Evolutionary conservation across 2,113 vertebrate species (phyloP), one percentile per base, ranked within the genome.

Genomic region (Cynopterus brachyotis): DNA sequence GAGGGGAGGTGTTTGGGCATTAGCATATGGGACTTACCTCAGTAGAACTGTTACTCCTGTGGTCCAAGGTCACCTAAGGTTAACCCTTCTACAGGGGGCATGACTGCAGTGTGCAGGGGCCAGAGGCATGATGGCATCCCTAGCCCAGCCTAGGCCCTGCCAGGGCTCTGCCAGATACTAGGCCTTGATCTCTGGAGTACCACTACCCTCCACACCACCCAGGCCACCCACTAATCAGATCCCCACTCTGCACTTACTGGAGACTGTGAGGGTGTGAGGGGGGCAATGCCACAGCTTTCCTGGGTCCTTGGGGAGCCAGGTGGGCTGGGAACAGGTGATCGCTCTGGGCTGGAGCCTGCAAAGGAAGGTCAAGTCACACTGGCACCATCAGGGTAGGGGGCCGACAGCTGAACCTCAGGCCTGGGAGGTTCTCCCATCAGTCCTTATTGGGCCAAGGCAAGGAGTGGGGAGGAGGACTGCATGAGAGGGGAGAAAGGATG

Each of bases 261-360:
- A 0, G 99, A 99, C 91, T 99, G 99, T 0, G 99, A 99, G 0
- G 99, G 99, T 0, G 99, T 99, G 97, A 99, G 98, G 0, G 99
- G 99, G 4, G 99, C 99, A 37, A 99, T 99, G 98, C 98, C 98
- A 96, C 99, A 99, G 98, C 99, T 99, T 32, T 99, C 99, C 10
- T 96, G 97, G 0, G 93, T 98, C 50, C 98, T 98, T 0, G 99
- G 98, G 47, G 99, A 99, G 81, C 98, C 97, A 0, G 99, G 98
- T 0, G 99, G 99, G 76, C 98, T 99, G 0, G 99, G 98, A 0
- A 99, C 98, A 0, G 76, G 98, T n/a, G 99, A 99, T n/a, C 40
- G 82, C 55, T 98, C 96, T 0, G 98, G 78, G 0, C 79, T 98
- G 75, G 98, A 97, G 96, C 98, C 99, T 99, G 97, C 5, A 89